Evolutionary conservation across 2,797 vertebrate species (phyloP), one percentile per base, ranked within the genome.

Genomic region (Botia almorhae): DNA sequence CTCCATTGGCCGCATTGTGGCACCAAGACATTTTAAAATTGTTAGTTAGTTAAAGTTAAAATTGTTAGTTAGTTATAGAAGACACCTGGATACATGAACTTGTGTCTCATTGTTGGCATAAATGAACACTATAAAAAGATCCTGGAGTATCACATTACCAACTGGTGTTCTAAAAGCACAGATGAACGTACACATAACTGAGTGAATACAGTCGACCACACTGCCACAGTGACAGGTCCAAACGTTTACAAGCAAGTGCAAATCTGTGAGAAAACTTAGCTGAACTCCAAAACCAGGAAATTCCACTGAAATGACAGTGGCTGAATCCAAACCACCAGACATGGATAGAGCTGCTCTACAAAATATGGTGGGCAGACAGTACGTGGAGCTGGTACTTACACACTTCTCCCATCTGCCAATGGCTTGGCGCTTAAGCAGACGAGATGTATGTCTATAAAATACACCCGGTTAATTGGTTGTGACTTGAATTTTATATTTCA

Each of bases 271-370:
- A 96, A 96, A 95, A 94, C 94, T 92, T 91, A 93, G 94, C 95
- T 93, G 93, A 94, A 94, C 0, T 81, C 96, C 96, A 94, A 96
- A 96, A 95, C 94, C 95, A 96, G 96, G 96, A 96, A 96, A 97
- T 97, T 94, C 96, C 95, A 95, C 91, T 90, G 93, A 96, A 97
- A 97, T 96, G 94, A 97, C 95, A 96, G 95, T 92, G 93, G 93
- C 92, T 95, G 92, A 88, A 94, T 94, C 94, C 94, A 96, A 97
- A 96, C 96, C 95, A 94, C 95, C 94, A 94, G 94, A 96, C 93
- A 94, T 93, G 92, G 94, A 93, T 64, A 76, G 61, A 73, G 75
- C 69, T 78, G 14, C 56, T 81, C 78, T 4, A 21, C 73, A 46
- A 51, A 76, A 53, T 72, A 65, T 14, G 43, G 29, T 46, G 74